Percentiles rank a stretch among this genome's conserved stretches.
These are phyloP conservation scores for Anhinga anhinga DNA, from an alignment of 2,113 vertebrate species.

Conservation along the genomic window DNA sequence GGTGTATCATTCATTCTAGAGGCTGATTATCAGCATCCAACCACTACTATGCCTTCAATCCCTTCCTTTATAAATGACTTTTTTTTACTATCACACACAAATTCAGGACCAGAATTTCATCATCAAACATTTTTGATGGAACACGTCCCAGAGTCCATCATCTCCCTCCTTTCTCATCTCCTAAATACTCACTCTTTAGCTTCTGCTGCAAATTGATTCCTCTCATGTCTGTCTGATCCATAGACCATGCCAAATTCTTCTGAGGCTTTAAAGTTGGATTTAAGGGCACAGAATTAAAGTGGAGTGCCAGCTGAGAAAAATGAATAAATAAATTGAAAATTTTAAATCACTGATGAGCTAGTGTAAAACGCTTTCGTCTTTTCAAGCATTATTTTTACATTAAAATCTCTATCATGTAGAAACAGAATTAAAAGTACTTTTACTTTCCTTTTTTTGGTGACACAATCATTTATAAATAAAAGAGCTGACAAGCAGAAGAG, in stretches of 20 bases:
- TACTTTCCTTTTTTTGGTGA: background rate
- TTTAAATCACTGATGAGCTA: background rate
- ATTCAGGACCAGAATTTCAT: background rate
- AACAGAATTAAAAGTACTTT: background rate
- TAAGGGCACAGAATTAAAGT: conserved; percentile 1
- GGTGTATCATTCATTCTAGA: background rate
- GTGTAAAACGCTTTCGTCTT: background rate
- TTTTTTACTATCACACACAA: background rate
- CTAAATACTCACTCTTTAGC: background rate
- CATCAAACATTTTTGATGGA: background rate
- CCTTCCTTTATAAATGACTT: background rate
- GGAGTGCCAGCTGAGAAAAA: background rate
- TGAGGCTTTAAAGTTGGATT: conserved; percentile 22
- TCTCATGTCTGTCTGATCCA: conserved; percentile 11
- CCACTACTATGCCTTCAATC: background rate
- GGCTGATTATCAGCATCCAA: background rate
- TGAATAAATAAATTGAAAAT: background rate
- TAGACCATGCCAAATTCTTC: conserved; percentile 32
- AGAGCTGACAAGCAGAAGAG: background rate
- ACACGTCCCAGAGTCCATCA: background rate
- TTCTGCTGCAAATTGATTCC: conserved; percentile 35
- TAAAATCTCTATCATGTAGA: background rate
- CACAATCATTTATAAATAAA: background rate
- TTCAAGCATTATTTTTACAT: background rate
- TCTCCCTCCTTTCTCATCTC: background rate